Evolutionary conservation across 2,113 vertebrate species (phyloP), one percentile per base, ranked within the genome.

Genomic region (Rhinoderma darwinii): DNA sequence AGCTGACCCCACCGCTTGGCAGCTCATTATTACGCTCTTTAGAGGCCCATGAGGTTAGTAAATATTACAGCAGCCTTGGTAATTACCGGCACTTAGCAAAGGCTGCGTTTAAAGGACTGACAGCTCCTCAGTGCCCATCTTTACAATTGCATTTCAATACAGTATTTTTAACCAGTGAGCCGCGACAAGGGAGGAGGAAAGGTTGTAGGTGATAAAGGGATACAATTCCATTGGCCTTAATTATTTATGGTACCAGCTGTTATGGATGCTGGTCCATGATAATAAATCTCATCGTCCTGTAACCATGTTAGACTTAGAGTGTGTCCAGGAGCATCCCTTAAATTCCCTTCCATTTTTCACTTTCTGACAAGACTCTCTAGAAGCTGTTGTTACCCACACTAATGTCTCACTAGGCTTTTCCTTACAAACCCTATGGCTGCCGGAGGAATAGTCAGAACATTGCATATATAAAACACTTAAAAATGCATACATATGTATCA

Each of bases 231-330:
- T 68, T 43, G 61, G 84, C 41, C 54, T 86, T 79, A 78, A 78
- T 86, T 86, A 86, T 86, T 86, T 79, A 86, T 86, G 75, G 75
- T 79, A 70, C 75, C 84, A 79, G 84, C 84, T 86, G 84, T 86
- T 84, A 66, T 54, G 56, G 73, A 66, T 77, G 74, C 84, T 66
- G 61, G 84, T 54, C 84, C 61, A 56, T 3, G 63, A 41, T 79
- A 25, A 86, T 86, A 79, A 86, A 86, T 86, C 84, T 86, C 70
- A 70, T 50, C 56, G 44, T 79, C 61, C 75, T 54, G 74, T 79
- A 86, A 79, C 84, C 50, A 72, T 15, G 61, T 79, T 86, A 70
- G 75, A 44, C 74, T 70, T 61, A 70, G 30, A 70, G 76, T 79
- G 59, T 86, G 84, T 86, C 59, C 84, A 86, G 75, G 44, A 79